A percentile compares a stretch with the other conserved stretches of the same genome.
phyloP scores from a whole-genome alignment of 2,888 invertebrate genomes.

The Sarcophaga variegata region DNA sequence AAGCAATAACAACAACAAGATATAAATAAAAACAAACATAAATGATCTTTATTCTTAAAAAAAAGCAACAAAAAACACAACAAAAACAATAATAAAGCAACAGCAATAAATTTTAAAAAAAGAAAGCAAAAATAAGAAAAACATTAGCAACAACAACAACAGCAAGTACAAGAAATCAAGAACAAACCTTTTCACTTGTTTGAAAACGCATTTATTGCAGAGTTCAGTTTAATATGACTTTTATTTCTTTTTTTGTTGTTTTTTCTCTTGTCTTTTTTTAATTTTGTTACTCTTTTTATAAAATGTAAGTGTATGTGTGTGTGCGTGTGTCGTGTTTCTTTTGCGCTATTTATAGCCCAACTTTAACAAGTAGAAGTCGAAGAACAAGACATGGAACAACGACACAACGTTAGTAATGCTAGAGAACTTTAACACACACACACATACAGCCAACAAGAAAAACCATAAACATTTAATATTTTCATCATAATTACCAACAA shows the following conservation, averaged over 20 bases:
- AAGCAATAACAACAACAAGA: conserved; percentile 12
- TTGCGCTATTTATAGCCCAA: conserved; percentile 59
- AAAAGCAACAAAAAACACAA: neutral
- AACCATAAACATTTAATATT: conserved; percentile 60
- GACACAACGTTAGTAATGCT: conserved; percentile 9
- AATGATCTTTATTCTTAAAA: conserved; percentile 28
- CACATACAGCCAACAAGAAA: neutral
- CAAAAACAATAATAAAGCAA: too few relatives aligned
- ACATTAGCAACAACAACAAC: neutral
- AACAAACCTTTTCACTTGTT: conserved; percentile 65
- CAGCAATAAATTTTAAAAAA: too few relatives aligned
- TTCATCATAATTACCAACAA: conserved; percentile 50
- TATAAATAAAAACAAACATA: neutral
- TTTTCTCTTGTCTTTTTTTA: too few relatives aligned
- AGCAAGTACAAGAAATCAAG: conserved; percentile 27
- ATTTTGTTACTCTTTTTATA: too few relatives aligned
- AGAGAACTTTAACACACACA: too few relatives aligned
- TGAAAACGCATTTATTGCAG: conserved; percentile 35
- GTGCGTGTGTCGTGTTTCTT: conserved; percentile 17
- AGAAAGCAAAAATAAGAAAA: too few relatives aligned
- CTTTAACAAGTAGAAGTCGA: too few relatives aligned
- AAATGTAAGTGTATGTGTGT: too few relatives aligned
- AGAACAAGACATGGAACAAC: conserved; percentile 12
- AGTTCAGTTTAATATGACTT: too few relatives aligned
- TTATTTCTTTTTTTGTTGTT: too few relatives aligned